A percentile compares a stretch with the other conserved stretches of the same genome.
Evolutionary conservation across 2,888 invertebrate genomes (phyloP).

Genomic region (Platycnemis pennipes): DNA sequence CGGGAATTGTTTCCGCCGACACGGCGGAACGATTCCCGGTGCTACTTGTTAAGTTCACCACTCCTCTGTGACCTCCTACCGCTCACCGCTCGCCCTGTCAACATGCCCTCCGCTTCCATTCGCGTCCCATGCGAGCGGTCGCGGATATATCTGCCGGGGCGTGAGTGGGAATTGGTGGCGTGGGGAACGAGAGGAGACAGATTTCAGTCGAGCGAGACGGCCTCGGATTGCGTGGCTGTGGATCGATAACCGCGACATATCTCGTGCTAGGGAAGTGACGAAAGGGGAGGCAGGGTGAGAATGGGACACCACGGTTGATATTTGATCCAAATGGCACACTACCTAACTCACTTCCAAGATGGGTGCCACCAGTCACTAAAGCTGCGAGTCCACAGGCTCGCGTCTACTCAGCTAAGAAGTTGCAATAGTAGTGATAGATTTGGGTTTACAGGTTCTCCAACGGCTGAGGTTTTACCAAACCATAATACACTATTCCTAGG

Average conservation of each 20-base stretch:
- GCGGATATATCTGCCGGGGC: not conserved
- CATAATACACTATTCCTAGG: too few relatives aligned
- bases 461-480: too few relatives aligned
- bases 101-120: not conserved
- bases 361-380: too few relatives aligned
- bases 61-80: not conserved
- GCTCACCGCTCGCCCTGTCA: not conserved
- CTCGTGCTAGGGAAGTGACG: not conserved
- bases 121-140: not conserved
- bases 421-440: too few relatives aligned
- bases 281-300: not conserved
- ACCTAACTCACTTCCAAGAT: too few relatives aligned
- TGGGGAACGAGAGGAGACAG: not conserved
- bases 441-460: too few relatives aligned
- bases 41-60: not conserved
- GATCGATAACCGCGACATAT: slow-evolving; percentile 11
- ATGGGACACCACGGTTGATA: not conserved
- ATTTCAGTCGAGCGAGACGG: slow-evolving; percentile 3
- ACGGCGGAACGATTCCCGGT: not conserved
- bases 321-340: not conserved
- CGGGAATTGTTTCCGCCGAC: not conserved
- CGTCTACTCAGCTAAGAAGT: too few relatives aligned
- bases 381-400: too few relatives aligned
- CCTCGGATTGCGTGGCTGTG: not conserved
- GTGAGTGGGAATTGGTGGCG: not conserved